A percentile compares a stretch with the other conserved stretches of the same genome.
phyloP scores from a whole-genome alignment of 2,888 invertebrate genomes.

The Drosophila rellima region DNA sequence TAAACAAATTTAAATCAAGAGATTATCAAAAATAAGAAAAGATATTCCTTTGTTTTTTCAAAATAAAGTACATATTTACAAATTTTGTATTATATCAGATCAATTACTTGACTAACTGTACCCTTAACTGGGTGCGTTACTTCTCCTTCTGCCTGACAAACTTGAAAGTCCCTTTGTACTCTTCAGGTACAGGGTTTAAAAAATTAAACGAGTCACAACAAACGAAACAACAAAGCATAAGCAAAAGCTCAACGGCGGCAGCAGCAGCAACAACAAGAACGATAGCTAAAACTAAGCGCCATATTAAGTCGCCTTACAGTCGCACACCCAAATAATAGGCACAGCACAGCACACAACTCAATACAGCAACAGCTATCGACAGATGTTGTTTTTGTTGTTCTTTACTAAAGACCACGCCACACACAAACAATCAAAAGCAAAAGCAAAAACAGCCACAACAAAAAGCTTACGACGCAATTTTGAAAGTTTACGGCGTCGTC shows the following conservation, averaged over 20 bases:
- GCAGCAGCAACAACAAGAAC: conserved; percentile 30
- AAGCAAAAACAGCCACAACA: conserved; percentile 1
- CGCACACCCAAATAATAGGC: conserved; percentile 42
- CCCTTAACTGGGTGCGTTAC: too few species aligned
- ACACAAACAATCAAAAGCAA: conserved; percentile 27
- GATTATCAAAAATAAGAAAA: too few species aligned
- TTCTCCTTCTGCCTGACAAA: background rate
- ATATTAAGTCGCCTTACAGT: conserved; percentile 44
- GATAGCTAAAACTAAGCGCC: conserved; percentile 36
- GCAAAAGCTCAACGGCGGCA: conserved; percentile 33
- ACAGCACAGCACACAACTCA: background rate
- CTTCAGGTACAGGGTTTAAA: conserved; percentile 1
- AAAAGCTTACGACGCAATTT: conserved; percentile 75
- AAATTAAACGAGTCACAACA: conserved; percentile 53
- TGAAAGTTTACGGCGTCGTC: conserved; percentile 74
- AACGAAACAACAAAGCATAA: conserved; percentile 38
- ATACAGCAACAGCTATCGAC: conserved; percentile 20
- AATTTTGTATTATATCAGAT: background rate
- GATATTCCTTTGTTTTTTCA: too few species aligned
- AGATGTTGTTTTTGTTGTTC: conserved; percentile 26
- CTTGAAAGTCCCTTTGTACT: background rate
- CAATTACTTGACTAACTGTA: background rate
- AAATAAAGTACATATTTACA: too few species aligned
- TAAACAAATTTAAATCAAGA: too few species aligned
- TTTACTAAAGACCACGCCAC: conserved; percentile 16